A percentile compares a stretch with the other conserved stretches of the same genome.
phyloP scores from a whole-genome alignment of 2,888 invertebrate species.

The Hymenopus coronatus region DNA sequence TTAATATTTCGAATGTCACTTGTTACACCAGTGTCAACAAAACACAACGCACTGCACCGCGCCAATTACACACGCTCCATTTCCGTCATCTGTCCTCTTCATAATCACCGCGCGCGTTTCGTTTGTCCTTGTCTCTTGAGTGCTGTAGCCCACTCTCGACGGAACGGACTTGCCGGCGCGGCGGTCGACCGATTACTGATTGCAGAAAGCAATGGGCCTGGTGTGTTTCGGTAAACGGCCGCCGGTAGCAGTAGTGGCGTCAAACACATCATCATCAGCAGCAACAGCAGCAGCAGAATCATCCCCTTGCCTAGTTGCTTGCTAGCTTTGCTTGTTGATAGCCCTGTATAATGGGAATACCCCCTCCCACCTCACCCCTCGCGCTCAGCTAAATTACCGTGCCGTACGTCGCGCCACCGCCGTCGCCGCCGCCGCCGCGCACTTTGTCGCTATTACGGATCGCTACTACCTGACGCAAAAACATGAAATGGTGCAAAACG shows the following conservation, averaged over 20 bases:
- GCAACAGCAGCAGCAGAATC: slow-evolving; percentile 3
- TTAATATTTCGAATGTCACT: background rate
- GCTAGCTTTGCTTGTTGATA: slow-evolving; percentile 34
- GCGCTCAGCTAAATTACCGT: slow-evolving; percentile 31
- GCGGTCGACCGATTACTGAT: slow-evolving; percentile 30
- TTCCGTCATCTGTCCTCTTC: background rate
- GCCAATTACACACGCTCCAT: background rate
- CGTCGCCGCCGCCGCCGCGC: slow-evolving; percentile 15
- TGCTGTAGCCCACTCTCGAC: background rate
- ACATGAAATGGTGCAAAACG: slow-evolving; percentile 6
- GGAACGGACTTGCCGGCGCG: background rate
- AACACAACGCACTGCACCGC: background rate
- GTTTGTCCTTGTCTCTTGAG: background rate
- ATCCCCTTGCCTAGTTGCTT: slow-evolving; percentile 15
- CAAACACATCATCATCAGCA: slow-evolving; percentile 34
- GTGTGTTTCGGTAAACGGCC: slow-evolving; percentile 33
- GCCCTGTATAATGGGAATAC: slow-evolving; percentile 32
- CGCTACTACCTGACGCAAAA: slow-evolving; percentile 25
- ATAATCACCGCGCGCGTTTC: background rate
- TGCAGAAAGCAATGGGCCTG: slow-evolving; percentile 19
- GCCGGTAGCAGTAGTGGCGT: slow-evolving; percentile 34
- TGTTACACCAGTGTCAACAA: background rate
- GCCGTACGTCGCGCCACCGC: slow-evolving; percentile 10
- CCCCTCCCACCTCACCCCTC: slow-evolving; percentile 20
- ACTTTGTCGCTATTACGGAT: slow-evolving; percentile 32